Evolutionary conservation across 1,140 invertebrate species (phyloP).

Genomic region (Drosophila paulistorum): DNA sequence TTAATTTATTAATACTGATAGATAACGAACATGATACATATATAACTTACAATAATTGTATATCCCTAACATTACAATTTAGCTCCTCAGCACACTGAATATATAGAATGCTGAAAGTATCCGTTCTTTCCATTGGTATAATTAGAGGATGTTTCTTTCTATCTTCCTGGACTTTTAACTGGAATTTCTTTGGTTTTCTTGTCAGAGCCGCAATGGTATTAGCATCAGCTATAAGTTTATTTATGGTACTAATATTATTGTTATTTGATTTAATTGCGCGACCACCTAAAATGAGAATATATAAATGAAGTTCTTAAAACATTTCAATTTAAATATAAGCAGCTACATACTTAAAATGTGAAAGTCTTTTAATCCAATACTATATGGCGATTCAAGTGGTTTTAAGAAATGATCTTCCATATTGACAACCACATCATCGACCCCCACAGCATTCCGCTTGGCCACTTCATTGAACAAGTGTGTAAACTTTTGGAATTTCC

Average conservation of each 20-base stretch:
- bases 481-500: conserved; percentile 67
- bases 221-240: not conserved
- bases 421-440: conserved; percentile 54
- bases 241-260: not conserved
- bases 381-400: conserved; percentile 55
- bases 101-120: conserved; percentile 67
- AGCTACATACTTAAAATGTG: conserved; percentile 62
- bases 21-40: not conserved
- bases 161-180: conserved; percentile 66
- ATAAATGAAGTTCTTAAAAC: not conserved
- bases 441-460: conserved; percentile 50
- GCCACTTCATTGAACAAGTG: conserved; percentile 67
- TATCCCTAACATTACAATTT: conserved; percentile 32
- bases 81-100: conserved; percentile 75
- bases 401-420: conserved; percentile 53
- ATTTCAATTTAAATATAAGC: not conserved
- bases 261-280: conserved; percentile 34
- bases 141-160: conserved; percentile 63
- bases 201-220: not conserved
- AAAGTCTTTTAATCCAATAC: conserved; percentile 55
- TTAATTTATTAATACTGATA: not conserved
- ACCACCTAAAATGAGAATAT: conserved; percentile 45
- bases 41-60: conserved; percentile 53
- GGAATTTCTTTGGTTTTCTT: conserved; percentile 48
- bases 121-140: conserved; percentile 56